Base-by-base conservation (phyloP, 2,888 invertebrate species). In the Amblyjoppa proteus region DNA sequence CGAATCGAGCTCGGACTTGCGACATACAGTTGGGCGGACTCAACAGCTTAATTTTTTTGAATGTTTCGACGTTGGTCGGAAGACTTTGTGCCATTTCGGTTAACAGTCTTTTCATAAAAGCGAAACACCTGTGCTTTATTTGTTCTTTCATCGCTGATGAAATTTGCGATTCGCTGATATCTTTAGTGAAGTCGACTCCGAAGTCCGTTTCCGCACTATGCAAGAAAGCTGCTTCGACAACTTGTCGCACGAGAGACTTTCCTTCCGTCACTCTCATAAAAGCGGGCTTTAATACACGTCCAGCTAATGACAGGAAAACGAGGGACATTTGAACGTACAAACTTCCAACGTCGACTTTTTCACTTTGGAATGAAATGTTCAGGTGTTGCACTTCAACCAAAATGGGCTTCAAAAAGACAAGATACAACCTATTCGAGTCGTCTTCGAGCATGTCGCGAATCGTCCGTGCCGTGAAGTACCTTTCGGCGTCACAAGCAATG, bases 351-450 rank as follows among this genome's bases (percentile, higher is more conserved):
- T 88, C 85, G 25, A 82, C 76, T 68, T 81, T 84, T 58, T 73
- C 81, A 49, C 76, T 80, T 78, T 88, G 83, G 71, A 88, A 88
- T 16, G 77, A 41, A 25, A 87, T 25, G 64, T 88, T 88, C 2
- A 85, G 56, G 38, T 76, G 71, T 58, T 84, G 73, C 28, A 88
- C 41, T 68, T 86, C 81, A 11, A 75, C 49, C 16, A 88, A 68
- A 68, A 88, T 68, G 28, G 88, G 85, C 45, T 34, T 34, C 34
- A 34, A 34, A 34, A 88, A 88, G 45, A 88, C n/a, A 11, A 88
- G 68, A 69, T 88, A 88, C 16, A 87, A 38, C 49, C 83, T 61
- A 58, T 87, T 84, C 3, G 61, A 49, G n/a, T 88, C 74, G 31
- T 88, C 87, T 41, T 87, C 58, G 38, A 83, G 71, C 87, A 88